phyloP scores from a whole-genome alignment of 1,140 invertebrate genomes.

The Melanaphis sacchari region DNA sequence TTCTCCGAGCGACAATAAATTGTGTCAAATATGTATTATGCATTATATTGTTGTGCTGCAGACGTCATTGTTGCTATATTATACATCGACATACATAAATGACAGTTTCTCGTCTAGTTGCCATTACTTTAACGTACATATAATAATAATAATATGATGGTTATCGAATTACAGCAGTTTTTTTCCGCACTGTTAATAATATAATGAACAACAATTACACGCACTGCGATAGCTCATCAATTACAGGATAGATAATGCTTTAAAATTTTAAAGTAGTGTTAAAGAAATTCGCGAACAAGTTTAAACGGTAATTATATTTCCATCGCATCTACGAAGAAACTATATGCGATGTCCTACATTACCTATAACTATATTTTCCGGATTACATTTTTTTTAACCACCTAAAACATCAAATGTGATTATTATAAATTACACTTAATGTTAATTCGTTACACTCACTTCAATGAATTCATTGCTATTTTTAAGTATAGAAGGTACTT shows the following conservation, averaged over 20 bases:
- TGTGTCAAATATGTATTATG: not conserved
- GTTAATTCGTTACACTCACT: slow-evolving; percentile 24
- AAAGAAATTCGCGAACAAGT: not conserved
- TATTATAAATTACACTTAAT: not conserved
- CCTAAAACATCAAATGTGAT: not conserved
- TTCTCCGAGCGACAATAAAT: not conserved
- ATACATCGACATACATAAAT: not conserved
- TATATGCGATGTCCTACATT: not conserved
- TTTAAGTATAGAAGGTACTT: not conserved
- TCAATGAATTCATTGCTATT: not conserved
- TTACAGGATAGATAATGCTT: not conserved
- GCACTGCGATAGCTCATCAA: not conserved
- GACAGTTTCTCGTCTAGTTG: not conserved
- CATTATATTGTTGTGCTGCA: not conserved
- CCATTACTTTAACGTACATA: not conserved
- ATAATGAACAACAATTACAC: not conserved
- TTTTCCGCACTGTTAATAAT: not conserved
- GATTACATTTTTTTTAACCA: not conserved
- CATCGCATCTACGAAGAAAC: not conserved
- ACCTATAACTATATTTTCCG: not conserved
- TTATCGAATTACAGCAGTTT: not conserved
- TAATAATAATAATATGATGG: not conserved
- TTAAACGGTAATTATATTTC: not conserved
- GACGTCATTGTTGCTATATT: not conserved
- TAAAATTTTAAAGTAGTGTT: not conserved